Evolutionary conservation across 2,113 vertebrate species (phyloP).

Genomic region (Tenrec ecaudatus): DNA sequence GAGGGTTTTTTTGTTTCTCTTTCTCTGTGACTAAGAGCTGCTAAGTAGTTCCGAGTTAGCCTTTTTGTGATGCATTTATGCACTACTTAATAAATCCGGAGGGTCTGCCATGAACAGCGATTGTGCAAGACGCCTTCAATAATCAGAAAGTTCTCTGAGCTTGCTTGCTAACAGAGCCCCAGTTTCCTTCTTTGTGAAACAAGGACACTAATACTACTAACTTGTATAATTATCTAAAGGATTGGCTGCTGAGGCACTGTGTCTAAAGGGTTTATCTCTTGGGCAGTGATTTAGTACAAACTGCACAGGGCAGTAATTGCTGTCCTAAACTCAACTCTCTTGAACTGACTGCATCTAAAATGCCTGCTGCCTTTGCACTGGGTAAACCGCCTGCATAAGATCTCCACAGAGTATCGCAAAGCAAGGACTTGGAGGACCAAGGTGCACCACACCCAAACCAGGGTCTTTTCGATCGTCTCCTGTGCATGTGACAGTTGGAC

Average conservation of each 20-base stretch:
- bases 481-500: no score
- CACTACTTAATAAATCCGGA: not conserved
- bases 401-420: no score
- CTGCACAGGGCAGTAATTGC: not conserved
- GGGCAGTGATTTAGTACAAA: not conserved
- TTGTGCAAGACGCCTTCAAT: not conserved
- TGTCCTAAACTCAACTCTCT: no score
- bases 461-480: no score
- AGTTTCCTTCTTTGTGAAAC: not conserved
- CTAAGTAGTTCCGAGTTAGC: not conserved
- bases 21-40: not conserved
- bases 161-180: not conserved
- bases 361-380: not conserved
- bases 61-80: not conserved
- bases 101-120: not conserved
- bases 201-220: not conserved
- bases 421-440: no score
- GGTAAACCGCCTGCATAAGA: no score
- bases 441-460: no score
- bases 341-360: no score
- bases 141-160: not conserved
- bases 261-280: not conserved
- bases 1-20: not conserved
- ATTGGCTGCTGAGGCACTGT: not conserved
- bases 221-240: not conserved